Evolutionary conservation across 1,140 invertebrate species (phyloP).

Genomic region (Uloborus diversus): DNA sequence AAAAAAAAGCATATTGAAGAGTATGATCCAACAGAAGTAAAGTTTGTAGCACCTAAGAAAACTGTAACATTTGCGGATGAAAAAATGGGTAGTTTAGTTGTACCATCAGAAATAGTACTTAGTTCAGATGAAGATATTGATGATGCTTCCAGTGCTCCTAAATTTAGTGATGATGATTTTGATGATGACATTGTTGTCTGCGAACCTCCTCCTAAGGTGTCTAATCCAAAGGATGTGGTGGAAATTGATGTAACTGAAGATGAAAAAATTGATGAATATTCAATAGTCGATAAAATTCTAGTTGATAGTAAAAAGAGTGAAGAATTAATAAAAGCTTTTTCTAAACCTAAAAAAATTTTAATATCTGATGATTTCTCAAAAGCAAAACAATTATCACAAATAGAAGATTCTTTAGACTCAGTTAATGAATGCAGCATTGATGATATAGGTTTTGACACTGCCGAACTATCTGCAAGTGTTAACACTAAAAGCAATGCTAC

Average conservation of each 20-base stretch:
- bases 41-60: conserved; percentile 29
- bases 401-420: too few relatives aligned
- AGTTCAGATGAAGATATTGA: conserved; percentile 26
- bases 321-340: conserved; percentile 59
- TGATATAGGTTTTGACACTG: too few relatives aligned
- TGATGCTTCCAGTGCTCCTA: background rate
- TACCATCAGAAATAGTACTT: too few relatives aligned
- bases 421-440: too few relatives aligned
- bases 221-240: background rate
- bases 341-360: background rate
- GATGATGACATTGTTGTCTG: conserved; percentile 3
- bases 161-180: conserved; percentile 46
- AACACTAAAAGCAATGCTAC: too few relatives aligned
- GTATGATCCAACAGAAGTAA: conserved; percentile 44
- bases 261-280: conserved; percentile 62
- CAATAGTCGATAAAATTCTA: conserved; percentile 65
- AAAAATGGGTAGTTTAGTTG: conserved; percentile 61
- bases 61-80: conserved; percentile 17
- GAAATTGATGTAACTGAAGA: background rate
- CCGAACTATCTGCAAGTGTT: too few relatives aligned
- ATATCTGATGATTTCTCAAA: background rate
- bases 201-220: too few relatives aligned
- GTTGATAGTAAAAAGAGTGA: conserved; percentile 58
- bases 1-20: conserved; percentile 45
- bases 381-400: too few relatives aligned